Conservation (phyloP, 37 sponge, comb jelly and placozoan species). For the Cliona cf. orientalis region DNA sequence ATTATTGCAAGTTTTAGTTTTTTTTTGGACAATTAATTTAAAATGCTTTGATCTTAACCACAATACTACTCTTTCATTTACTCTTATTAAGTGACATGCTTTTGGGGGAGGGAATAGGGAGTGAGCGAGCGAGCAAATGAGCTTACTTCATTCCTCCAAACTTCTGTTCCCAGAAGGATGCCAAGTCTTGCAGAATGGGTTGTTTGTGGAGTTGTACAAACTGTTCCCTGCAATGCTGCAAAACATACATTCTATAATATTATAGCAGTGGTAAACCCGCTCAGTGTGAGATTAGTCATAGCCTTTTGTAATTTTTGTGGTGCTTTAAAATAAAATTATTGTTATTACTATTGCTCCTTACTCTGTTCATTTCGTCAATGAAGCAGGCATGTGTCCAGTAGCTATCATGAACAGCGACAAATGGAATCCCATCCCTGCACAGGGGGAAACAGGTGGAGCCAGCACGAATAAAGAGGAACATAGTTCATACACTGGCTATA, state of each 20-base stretch:
- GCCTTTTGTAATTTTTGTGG: background rate
- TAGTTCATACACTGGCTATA: background rate
- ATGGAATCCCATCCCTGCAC: slow-evolving; percentile 83
- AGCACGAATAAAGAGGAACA: background rate
- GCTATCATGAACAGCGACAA: slow-evolving; percentile 97
- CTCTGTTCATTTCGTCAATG: slow-evolving; percentile 87
- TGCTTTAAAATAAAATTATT: background rate
- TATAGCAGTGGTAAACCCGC: background rate
- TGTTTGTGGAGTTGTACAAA: slow-evolving; percentile 87
- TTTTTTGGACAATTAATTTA: no score
- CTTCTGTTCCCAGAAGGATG: slow-evolving; percentile 59
- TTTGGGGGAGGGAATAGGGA: no score
- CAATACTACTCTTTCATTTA: no score
- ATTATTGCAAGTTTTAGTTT: no score
- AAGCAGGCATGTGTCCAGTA: slow-evolving; percentile 93
- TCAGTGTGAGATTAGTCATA: background rate
- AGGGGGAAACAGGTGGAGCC: background rate
- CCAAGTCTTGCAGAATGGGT: slow-evolving; percentile 82
- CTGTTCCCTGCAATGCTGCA: slow-evolving; percentile 88
- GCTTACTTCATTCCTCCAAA: slow-evolving; percentile 74
- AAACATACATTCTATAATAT: background rate
- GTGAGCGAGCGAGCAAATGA: no score
- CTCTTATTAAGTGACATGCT: no score
- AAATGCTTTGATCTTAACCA: no score
- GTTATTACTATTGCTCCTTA: background rate